Base-by-base conservation (phyloP, 2,113 vertebrate species). In the Fulica atra region DNA sequence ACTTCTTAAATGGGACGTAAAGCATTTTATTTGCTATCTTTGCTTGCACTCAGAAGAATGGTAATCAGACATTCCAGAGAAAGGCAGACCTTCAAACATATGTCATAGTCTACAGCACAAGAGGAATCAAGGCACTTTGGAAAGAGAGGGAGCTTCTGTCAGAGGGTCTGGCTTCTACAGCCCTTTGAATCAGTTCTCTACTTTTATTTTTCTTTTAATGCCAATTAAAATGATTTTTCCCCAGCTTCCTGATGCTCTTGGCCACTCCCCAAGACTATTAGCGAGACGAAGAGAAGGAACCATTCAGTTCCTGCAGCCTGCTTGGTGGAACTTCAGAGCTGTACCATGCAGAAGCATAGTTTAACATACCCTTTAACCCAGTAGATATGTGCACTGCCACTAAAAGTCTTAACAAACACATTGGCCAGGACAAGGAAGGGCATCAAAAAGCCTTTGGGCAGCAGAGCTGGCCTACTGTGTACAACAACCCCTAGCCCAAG, bases 41-140 rank as follows among this genome's bases (percentile, higher is more conserved):
- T 60, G 53, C 73, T 82, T 69, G 59, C 40, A 57, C 56, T 83
- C 46, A 71, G 48, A 83, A 40, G 11, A 69, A 70, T 2, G 2
- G 68, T 71, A 64, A 92, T 74, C 56, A 86, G 64, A 88, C 71
- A 64, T 68, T 92, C 48, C 91, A 88, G 56, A 81, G 72, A 84
- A 93, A 96, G 69, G 51, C 0, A 0, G 25, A 42, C 60, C 12
- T 90, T 83, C 60, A 81, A 86, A 63, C 86, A 51, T 6, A 89
- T 8, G 28, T 54, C 76, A 42, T 5, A 66, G 50, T 73, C 36
- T 25, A 33, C 29, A 88, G 83, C 46, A 76, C 5, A 54, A 51
- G 51, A 50, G 46, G 44, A 88, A 82, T 35, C 81, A 89, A 87
- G 38, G 36, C 16, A 60, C 57, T 80, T 44, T 54, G 91, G 76